Percentiles rank a stretch among this genome's conserved stretches.
These are phyloP conservation scores for Arnoldichthys spilopterus DNA, from an alignment of 2,797 vertebrate species.

Conservation along the genomic window DNA sequence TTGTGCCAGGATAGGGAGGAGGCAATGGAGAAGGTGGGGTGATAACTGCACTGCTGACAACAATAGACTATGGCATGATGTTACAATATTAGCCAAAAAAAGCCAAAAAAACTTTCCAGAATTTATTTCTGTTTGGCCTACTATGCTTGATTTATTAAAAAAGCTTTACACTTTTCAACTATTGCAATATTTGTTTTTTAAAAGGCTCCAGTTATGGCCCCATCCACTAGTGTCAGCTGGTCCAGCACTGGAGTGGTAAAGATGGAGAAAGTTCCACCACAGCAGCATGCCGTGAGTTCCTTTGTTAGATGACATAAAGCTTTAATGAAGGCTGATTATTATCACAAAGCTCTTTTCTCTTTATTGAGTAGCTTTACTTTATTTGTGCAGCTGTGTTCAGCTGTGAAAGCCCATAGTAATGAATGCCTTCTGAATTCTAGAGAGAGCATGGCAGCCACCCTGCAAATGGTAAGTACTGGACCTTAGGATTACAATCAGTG, in stretches of 20 bases:
- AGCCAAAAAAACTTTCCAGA: no score
- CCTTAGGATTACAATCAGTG: constrained; percentile 15
- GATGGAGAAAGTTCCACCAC: constrained; percentile 30
- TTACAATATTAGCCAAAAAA: no score
- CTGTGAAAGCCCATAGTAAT: constrained; percentile 21
- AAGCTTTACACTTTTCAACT: neutral
- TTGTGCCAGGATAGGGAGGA: no score
- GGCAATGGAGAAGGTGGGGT: no score
- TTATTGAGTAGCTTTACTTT: neutral
- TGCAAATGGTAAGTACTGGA: constrained; percentile 45
- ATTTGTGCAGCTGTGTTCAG: neutral
- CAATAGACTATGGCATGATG: no score
- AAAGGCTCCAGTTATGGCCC: constrained; percentile 32
- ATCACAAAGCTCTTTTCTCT: neutral
- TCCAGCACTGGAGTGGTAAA: constrained; percentile 31
- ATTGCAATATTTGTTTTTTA: neutral
- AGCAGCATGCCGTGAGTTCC: constrained; percentile 44
- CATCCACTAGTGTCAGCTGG: constrained; percentile 20
- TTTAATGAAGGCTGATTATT: constrained; percentile 4
- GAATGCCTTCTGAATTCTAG: constrained; percentile 47
- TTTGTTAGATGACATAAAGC: neutral
- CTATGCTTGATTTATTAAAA: neutral
- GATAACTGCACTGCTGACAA: no score
- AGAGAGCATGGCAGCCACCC: constrained; percentile 39
- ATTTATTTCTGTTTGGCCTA: no score